phyloP scores from a whole-genome alignment of 2,797 vertebrate species.

The Acipenser transmontanus region DNA sequence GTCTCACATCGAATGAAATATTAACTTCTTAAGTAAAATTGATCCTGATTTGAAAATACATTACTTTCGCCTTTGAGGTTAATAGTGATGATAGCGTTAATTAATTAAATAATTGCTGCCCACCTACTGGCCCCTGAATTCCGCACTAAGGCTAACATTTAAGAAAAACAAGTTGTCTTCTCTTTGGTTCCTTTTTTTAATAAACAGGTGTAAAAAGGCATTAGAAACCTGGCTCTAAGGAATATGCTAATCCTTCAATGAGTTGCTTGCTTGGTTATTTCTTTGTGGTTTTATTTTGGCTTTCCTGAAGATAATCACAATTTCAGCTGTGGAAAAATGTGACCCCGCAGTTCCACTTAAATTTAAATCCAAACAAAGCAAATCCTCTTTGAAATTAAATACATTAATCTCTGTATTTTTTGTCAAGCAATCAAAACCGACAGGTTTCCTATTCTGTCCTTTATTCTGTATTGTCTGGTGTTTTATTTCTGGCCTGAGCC shows the following conservation, averaged over 20 bases:
- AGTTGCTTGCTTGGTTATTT: conserved; percentile 16
- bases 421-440: conserved; percentile 14
- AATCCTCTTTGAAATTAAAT: conserved; percentile 27
- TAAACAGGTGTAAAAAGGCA: conserved; percentile 12
- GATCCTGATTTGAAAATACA: too few relatives aligned
- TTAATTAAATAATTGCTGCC: too few relatives aligned
- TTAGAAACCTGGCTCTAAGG: conserved; percentile 6
- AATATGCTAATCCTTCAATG: conserved; percentile 9
- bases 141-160: too few relatives aligned
- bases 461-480: conserved; percentile 10
- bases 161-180: too few relatives aligned
- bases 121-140: too few relatives aligned
- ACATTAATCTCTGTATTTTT: conserved; percentile 18
- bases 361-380: conserved; percentile 22
- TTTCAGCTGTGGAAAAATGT: conserved; percentile 15
- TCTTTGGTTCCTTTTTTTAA: background rate
- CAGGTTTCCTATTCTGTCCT: conserved; percentile 11
- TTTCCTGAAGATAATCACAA: conserved; percentile 15
- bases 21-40: too few relatives aligned
- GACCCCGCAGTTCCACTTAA: conserved; percentile 21
- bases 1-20: too few relatives aligned
- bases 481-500: conserved; percentile 13
- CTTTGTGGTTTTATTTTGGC: conserved; percentile 9
- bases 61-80: too few relatives aligned
- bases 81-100: too few relatives aligned